Conservation (phyloP, 2,797 vertebrate genomes). For the Leucoraja ocellata region DNA sequence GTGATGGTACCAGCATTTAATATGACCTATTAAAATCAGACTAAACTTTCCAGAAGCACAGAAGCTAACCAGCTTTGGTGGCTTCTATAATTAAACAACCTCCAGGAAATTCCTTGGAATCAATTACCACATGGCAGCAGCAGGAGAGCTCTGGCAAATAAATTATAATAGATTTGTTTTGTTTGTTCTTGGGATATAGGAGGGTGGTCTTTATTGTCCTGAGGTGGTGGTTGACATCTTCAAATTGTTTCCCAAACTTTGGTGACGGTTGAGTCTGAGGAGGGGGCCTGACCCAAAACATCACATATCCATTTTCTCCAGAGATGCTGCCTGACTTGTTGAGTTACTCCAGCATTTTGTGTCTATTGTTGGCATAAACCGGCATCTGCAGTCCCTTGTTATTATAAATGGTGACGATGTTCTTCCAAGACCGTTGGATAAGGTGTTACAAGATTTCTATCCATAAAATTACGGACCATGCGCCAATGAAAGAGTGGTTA, state of each 20-base stretch:
- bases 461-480: conserved; percentile 48
- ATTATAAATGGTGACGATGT: neutral
- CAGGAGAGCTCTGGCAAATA: conserved; percentile 41
- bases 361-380: no score
- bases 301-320: no score
- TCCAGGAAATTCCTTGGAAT: neutral
- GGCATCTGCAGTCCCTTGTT: no score
- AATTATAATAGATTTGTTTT: conserved; percentile 47
- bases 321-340: no score
- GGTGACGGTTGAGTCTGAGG: no score
- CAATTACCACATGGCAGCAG: neutral
- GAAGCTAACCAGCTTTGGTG: neutral
- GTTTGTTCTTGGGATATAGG: conserved; percentile 38
- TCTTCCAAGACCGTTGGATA: no score
- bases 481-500: no score
- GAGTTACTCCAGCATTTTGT: no score
- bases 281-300: no score
- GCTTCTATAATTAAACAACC: no score
- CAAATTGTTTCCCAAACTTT: neutral
- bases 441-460: neutral
- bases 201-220: neutral
- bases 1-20: neutral
- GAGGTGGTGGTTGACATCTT: neutral
- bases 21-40: neutral
- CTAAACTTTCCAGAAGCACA: no score